Percentiles rank a stretch among this genome's conserved stretches.
Conservation (phyloP, 2,797 vertebrate genomes). For the Acridotheres tristis region DNA sequence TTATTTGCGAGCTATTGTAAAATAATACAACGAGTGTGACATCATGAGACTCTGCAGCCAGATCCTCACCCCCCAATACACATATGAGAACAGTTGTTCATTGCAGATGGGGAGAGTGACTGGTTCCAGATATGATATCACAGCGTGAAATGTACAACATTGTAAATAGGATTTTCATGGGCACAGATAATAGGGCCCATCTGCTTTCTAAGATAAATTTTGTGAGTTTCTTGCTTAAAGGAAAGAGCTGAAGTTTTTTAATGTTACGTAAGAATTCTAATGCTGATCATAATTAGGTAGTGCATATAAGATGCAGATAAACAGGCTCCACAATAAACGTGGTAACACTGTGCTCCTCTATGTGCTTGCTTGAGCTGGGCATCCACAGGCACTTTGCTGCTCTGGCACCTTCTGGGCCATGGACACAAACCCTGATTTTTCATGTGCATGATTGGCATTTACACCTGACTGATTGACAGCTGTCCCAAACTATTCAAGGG, state of each 20-base stretch:
- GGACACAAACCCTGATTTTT: not conserved
- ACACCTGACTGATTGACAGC: slow-evolving; percentile 40
- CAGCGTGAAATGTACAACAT: slow-evolving; percentile 79
- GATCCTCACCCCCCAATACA: slow-evolving; percentile 55
- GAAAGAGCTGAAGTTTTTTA: slow-evolving; percentile 40
- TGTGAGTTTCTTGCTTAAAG: slow-evolving; percentile 64
- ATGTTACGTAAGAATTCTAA: not conserved
- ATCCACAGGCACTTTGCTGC: accelerated
- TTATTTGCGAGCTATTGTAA: slow-evolving; percentile 73
- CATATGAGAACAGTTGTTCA: slow-evolving; percentile 82
- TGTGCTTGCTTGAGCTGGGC: not conserved
- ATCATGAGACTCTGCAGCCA: slow-evolving; percentile 76
- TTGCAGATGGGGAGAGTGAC: slow-evolving; percentile 80
- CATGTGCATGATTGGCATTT: not conserved
- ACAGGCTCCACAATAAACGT: not conserved
- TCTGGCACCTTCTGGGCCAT: not conserved
- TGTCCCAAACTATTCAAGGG: not conserved
- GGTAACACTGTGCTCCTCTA: not conserved
- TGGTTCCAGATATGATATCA: slow-evolving; percentile 86
- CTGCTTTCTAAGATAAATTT: slow-evolving; percentile 76
- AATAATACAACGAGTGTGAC: slow-evolving; percentile 75
- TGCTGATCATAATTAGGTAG: not conserved
- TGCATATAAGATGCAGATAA: not conserved
- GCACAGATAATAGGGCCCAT: slow-evolving; percentile 78
- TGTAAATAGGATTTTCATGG: slow-evolving; percentile 82